Conservation (phyloP, 2,888 invertebrate species). For the Phrixothrix hirtus region DNA sequence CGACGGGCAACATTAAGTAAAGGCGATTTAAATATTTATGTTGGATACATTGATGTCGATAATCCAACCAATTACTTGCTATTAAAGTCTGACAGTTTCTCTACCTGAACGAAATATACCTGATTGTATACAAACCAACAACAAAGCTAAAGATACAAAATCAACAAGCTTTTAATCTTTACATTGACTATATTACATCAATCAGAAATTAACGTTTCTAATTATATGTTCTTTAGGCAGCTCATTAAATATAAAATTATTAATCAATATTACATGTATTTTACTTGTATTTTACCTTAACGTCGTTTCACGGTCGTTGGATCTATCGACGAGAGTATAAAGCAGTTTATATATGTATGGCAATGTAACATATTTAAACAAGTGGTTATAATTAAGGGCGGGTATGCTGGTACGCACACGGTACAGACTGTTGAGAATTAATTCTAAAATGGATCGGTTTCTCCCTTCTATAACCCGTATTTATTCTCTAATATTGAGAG, state of each 20-base stretch:
- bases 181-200: no score
- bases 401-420: slow-evolving; percentile 38
- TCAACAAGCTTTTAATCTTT: no score
- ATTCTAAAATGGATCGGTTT: slow-evolving; percentile 36
- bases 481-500: slow-evolving; percentile 30
- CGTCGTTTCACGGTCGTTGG: no score
- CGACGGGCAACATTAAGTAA: no score
- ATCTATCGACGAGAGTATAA: no score
- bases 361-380: slow-evolving; percentile 20
- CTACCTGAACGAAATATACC: neutral
- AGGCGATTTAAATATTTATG: neutral
- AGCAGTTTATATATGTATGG: slow-evolving; percentile 11
- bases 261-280: no score
- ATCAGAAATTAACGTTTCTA: no score
- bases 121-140: neutral
- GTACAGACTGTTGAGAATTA: slow-evolving; percentile 35
- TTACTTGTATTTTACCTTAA: no score
- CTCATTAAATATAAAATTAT: no score
- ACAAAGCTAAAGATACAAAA: neutral
- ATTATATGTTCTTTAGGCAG: no score
- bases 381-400: slow-evolving; percentile 28
- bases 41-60: neutral
- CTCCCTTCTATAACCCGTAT: slow-evolving; percentile 37
- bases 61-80: neutral
- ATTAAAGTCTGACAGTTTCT: neutral